Conservation (phyloP, 2,888 invertebrate species). For the Deroplatys truncata region DNA sequence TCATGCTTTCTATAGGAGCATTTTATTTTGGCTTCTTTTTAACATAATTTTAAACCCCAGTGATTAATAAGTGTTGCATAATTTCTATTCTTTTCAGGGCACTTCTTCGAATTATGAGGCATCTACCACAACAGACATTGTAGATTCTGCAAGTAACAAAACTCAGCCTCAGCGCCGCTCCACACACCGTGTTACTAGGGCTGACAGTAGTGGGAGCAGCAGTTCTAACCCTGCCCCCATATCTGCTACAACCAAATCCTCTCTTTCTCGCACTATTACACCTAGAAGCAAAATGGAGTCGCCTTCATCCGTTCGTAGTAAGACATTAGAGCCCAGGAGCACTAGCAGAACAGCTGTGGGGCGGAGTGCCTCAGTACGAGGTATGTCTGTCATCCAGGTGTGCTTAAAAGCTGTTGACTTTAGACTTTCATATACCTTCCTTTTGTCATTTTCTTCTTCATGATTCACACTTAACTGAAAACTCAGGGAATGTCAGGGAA, state of each 20-base stretch:
- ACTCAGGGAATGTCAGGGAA: too few relatives aligned
- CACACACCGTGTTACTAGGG: conserved; percentile 35
- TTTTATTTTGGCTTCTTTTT: too few relatives aligned
- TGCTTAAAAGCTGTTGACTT: too few relatives aligned
- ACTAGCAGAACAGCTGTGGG: conserved; percentile 34
- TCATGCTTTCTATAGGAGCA: too few relatives aligned
- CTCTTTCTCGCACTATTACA: background rate
- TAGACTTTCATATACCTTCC: too few relatives aligned
- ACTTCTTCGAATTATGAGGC: conserved; percentile 61
- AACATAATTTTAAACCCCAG: too few relatives aligned
- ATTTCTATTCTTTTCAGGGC: conserved; percentile 51
- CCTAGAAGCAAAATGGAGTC: conserved; percentile 31
- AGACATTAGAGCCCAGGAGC: background rate
- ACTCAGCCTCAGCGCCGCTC: conserved; percentile 15
- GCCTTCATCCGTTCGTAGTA: conserved; percentile 38
- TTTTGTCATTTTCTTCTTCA: too few relatives aligned
- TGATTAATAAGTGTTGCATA: background rate
- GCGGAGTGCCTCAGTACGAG: conserved; percentile 34
- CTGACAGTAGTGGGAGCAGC: conserved; percentile 49
- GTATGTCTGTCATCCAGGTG: background rate
- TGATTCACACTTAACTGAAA: too few relatives aligned
- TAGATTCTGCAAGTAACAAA: conserved; percentile 9
- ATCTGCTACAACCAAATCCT: background rate
- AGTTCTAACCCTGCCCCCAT: conserved; percentile 40
- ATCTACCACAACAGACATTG: conserved; percentile 9